These are phyloP conservation scores for Bothrops jararaca DNA, from an alignment of 2,113 vertebrate genomes.

Conservation along the genomic window DNA sequence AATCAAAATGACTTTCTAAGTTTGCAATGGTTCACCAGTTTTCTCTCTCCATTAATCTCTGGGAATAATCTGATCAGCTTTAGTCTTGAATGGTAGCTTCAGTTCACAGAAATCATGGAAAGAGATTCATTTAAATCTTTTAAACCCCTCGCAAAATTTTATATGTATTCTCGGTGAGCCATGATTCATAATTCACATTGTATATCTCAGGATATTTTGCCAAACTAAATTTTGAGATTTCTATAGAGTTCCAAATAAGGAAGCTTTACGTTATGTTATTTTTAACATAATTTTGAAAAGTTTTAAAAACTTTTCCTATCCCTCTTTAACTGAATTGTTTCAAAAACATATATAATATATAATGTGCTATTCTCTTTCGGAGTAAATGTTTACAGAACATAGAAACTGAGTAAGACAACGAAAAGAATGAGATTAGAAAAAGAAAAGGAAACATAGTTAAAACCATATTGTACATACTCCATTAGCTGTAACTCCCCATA, in stretches of 20 bases:
- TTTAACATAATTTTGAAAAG: conserved; percentile 15
- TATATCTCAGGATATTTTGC: background rate
- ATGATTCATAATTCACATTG: background rate
- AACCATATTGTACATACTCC: background rate
- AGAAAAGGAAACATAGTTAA: background rate
- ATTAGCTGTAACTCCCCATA: background rate
- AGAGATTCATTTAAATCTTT: background rate
- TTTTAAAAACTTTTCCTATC: conserved; percentile 38
- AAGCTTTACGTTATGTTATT: conserved; percentile 34
- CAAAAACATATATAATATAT: background rate
- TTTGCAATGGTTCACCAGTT: background rate
- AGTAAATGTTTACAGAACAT: background rate
- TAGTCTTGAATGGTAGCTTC: background rate
- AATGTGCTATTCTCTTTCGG: background rate
- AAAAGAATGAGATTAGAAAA: background rate
- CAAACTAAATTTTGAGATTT: conserved; percentile 2
- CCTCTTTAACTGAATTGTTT: background rate
- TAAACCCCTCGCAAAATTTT: background rate
- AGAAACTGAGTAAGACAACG: background rate
- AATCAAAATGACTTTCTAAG: background rate
- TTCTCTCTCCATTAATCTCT: background rate
- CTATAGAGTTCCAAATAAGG: conserved; percentile 7
- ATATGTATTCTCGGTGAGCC: background rate
- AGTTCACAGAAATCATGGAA: background rate
- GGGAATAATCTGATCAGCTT: background rate